Evolutionary conservation across 1,140 invertebrate genomes (phyloP).

Genomic region (Lepidurus couesii): DNA sequence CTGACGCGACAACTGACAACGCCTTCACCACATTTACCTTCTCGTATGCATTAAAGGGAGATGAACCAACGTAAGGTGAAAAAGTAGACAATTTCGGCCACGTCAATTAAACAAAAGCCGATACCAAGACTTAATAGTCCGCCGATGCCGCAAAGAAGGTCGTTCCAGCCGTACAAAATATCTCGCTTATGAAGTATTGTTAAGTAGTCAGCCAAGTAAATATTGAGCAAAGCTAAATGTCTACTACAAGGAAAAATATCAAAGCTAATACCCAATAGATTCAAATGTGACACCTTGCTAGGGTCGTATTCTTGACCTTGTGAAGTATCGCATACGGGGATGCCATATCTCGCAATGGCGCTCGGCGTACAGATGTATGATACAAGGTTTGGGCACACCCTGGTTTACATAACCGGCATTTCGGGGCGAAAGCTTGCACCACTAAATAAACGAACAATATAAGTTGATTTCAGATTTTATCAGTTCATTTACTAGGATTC

Average conservation of each 20-base stretch:
- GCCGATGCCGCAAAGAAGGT: not conserved
- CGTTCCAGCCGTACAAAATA: not conserved
- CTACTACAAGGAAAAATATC: not conserved
- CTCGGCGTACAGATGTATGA: not conserved
- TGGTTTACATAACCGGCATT: not conserved
- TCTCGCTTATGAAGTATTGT: constrained; percentile 1
- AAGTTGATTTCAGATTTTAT: not conserved
- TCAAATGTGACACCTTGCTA: not conserved
- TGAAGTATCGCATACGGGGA: not conserved
- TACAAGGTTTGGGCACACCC: not conserved
- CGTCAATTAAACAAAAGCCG: not conserved
- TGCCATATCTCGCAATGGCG: not conserved
- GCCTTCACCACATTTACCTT: not conserved
- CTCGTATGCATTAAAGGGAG: not conserved
- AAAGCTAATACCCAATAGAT: not conserved
- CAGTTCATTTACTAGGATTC: not conserved
- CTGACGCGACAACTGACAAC: not conserved
- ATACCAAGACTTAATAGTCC: not conserved
- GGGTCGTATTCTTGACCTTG: not conserved
- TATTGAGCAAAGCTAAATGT: not conserved
- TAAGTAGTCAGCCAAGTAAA: not conserved
- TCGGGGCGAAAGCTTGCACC: not conserved
- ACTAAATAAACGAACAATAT: not conserved
- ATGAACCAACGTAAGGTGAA: not conserved
- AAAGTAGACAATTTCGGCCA: not conserved